These are phyloP conservation scores for Eurypyga helias DNA, from an alignment of 2,113 vertebrate genomes.

Conservation along the genomic window DNA sequence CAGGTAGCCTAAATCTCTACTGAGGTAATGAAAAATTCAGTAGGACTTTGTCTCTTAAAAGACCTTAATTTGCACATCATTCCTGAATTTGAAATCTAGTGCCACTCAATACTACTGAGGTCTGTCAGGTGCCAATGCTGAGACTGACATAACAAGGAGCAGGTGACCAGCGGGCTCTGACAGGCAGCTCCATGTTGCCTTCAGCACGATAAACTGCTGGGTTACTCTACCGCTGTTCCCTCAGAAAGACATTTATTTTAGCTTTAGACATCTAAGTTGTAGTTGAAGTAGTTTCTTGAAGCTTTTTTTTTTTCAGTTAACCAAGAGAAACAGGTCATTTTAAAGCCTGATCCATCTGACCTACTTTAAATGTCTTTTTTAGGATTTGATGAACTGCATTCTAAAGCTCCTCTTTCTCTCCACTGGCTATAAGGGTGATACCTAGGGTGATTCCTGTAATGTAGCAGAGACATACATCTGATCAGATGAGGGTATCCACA, in stretches of 20 bases:
- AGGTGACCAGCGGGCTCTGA: not conserved
- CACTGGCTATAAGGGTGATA: not conserved
- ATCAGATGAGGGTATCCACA: not conserved
- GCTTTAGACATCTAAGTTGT: not conserved
- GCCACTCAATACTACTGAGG: accelerated
- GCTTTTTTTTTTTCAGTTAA: not conserved
- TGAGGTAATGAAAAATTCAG: not conserved
- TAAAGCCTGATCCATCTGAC: not conserved
- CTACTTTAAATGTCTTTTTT: not conserved
- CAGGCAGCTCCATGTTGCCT: not conserved
- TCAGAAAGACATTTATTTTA: not conserved
- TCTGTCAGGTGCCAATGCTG: not conserved
- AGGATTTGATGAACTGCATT: not conserved
- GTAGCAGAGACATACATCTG: not conserved
- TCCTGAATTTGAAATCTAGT: not conserved
- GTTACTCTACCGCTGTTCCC: not conserved
- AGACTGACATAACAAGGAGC: not conserved
- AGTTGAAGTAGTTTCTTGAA: not conserved
- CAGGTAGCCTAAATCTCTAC: not conserved
- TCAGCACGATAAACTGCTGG: not conserved
- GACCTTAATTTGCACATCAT: not conserved
- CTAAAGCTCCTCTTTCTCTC: not conserved
- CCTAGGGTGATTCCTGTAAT: not conserved
- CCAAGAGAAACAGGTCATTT: not conserved
- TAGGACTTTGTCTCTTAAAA: not conserved